phyloP scores from a whole-genome alignment of 2,797 vertebrate species.

The Sebastes baramenuke region DNA sequence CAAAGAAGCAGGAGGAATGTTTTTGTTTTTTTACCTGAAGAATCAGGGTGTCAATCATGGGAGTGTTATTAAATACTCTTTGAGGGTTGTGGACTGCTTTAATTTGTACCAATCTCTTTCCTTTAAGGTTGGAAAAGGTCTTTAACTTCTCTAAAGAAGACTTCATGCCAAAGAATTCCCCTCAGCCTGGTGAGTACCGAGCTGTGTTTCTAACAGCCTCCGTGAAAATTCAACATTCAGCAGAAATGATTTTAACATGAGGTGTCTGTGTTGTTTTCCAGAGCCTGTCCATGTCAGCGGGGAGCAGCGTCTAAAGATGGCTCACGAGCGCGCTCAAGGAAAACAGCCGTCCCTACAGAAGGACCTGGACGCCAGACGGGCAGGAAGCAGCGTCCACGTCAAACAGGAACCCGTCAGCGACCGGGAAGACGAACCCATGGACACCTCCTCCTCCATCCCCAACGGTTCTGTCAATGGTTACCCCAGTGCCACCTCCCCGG shows the following conservation, averaged over 20 bases:
- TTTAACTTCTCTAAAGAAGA: conserved; percentile 94
- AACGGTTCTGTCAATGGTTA: conserved; percentile 89
- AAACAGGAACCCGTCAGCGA: conserved; percentile 88
- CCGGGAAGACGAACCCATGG: conserved; percentile 88
- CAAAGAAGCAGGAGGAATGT: neutral
- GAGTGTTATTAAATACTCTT: neutral
- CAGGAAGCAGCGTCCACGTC: conserved; percentile 65
- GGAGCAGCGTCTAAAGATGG: conserved; percentile 88
- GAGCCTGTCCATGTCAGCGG: conserved; percentile 85
- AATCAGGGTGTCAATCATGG: neutral
- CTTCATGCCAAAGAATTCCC: conserved; percentile 87
- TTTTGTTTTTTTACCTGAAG: neutral
- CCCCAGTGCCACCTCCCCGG: conserved; percentile 65
- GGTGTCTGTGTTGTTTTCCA: conserved; percentile 29
- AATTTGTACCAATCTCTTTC: neutral
- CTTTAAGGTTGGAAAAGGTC: conserved; percentile 93
- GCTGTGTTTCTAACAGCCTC: neutral
- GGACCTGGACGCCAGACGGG: conserved; percentile 79
- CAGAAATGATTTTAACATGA: neutral
- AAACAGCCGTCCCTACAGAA: conserved; percentile 85
- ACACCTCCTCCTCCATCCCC: conserved; percentile 78
- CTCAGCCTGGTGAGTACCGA: conserved; percentile 83
- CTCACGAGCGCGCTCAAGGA: conserved; percentile 86
- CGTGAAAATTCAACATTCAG: too few relatives aligned
- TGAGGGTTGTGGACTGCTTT: neutral